Evolutionary conservation across 2,888 invertebrate genomes (phyloP), one percentile per base, ranked within the genome.

Genomic region (Petrolisthes manimaculis): DNA sequence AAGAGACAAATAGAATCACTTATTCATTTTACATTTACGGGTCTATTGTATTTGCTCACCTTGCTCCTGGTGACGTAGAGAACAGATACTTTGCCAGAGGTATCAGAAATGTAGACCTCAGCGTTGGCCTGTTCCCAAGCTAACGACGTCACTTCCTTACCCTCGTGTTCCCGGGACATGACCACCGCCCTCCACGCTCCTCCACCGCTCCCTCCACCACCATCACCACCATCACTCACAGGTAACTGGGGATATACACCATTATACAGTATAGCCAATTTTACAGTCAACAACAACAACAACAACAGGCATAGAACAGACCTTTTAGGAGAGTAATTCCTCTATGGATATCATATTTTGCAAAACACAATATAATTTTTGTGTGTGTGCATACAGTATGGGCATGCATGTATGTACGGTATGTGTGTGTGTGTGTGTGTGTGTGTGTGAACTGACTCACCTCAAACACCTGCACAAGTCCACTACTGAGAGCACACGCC

Each of bases 91-190:
- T 74, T 75, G 24, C 89, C 89, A 12, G 71, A 61, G 71, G 74
- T 80, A 51, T 89, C 89, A n/a, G 86, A 86, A 86, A 89, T 89
- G 56, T 86, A 89, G 18, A 89, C 71, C 56, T 89, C 89, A n/a
- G 67, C 54, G 24, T 37, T 61, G 61, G 54, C 53, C 12, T 37
- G 74, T 51, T 86, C 78, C 89, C 89, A 89, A 8, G 80, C 74
- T 4, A 89, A 6, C 21, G 89, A 74, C 51, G 89, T 78, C 6
- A 89, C 89, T 18, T 18, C 67, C 4, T 83, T 56, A n/a, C 89
- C 89, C 56, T 86, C 83, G 53, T 89, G 89, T 80, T 89, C 86
- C n/a, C 55, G 55, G 5, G 89, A 89, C 55, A 55, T 51, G 37
- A 88, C 56, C 5, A 84, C 81, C 18, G 79, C 81, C 18, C 84